Base-by-base conservation (phyloP, 2,113 vertebrate species). In the Labeo catla region DNA sequence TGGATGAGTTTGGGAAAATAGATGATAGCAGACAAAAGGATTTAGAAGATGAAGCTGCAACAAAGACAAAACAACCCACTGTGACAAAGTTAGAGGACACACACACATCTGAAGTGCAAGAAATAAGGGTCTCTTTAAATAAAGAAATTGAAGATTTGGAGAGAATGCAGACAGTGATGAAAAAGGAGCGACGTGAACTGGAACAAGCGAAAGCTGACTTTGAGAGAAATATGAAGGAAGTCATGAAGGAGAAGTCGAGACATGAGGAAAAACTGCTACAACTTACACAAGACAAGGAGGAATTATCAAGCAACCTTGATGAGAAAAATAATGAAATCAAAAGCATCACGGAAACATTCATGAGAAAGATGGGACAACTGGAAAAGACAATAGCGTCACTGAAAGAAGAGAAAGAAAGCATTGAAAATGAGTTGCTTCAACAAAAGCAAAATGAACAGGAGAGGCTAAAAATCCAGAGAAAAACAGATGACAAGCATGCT, bases 251-350 rank as follows among this genome's bases (percentile, higher is more conserved):
- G 21, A 79, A 21, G 28, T 63, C 49, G 54, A 78, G 19, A 23
- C 21, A 68, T 52, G 36, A 66, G 34, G 74, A 59, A n/a, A 36
- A 65, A 49, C 15, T 85, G 47, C 43, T 78, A 10, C 57, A 28
- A 39, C 76, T 79, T 74, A 81, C 13, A 49, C 54, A 83, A 77
- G 65, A 83, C 11, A 85, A 78, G 0, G 52, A 85, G 3, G 36
- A 57, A 15, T 19, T 85, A 16, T 43, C n/a, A 13, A 65, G 68
- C 9, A 13, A 47, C 12, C 47, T 79, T 19, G 49, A 39, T 28
- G 28, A 47, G 39, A 84, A 87, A 50, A 76, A 83, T 70, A 52
- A 77, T 4, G 84, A 85, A 68, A 70, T 78, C 10, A 61, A 85
- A 13, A 78, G 4, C 1, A 36, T 78, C 11, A 76, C 36, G 10